phyloP scores from a whole-genome alignment of 2,888 invertebrate genomes.

The Dasysyrphus albostriatus region DNA sequence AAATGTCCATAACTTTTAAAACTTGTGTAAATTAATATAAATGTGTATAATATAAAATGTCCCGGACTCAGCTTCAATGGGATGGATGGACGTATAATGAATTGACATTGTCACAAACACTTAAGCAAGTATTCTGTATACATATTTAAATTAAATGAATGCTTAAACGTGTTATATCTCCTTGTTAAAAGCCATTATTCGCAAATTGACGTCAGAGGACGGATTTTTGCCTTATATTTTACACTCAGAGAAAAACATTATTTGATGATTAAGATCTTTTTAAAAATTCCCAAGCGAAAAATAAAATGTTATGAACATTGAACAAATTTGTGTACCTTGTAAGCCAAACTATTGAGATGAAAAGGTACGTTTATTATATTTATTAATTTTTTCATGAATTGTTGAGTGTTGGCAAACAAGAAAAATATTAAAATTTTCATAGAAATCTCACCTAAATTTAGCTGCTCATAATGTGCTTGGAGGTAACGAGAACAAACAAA shows the following conservation, averaged over 20 bases:
- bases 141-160: constrained; percentile 49
- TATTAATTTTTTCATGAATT: too few relatives aligned
- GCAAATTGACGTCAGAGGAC: constrained; percentile 61
- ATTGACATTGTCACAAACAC: constrained; percentile 23
- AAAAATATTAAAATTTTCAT: too few relatives aligned
- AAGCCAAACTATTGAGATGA: too few relatives aligned
- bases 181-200: constrained; percentile 50
- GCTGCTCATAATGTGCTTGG: too few relatives aligned
- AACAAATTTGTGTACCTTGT: too few relatives aligned
- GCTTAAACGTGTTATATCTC: constrained; percentile 45
- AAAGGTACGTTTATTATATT: too few relatives aligned
- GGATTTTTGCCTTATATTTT: background rate
- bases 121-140: constrained; percentile 20
- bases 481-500: too few relatives aligned
- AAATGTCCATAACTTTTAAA: background rate
- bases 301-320: too few relatives aligned
- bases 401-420: too few relatives aligned
- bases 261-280: background rate
- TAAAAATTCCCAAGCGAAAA: too few relatives aligned
- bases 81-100: constrained; percentile 35
- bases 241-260: background rate
- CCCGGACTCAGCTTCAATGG: background rate
- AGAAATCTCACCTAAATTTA: too few relatives aligned
- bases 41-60: background rate
- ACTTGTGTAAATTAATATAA: background rate